These are phyloP conservation scores for Chloropsis hardwickii DNA, from an alignment of 2,113 vertebrate genomes.

Conservation along the genomic window DNA sequence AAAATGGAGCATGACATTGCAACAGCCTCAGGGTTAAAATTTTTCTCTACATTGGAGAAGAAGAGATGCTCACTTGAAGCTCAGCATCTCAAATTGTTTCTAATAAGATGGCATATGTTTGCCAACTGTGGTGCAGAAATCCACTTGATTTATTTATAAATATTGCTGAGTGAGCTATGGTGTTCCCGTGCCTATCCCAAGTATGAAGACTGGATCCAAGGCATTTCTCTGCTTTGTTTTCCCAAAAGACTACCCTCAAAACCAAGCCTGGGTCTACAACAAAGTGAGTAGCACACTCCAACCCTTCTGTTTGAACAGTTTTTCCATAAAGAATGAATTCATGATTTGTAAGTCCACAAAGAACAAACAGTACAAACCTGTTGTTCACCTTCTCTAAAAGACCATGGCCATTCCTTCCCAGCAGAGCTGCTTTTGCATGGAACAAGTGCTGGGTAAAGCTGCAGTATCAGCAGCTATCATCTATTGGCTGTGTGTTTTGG, in stretches of 20 bases:
- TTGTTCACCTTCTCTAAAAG: background rate
- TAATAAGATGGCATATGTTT: background rate
- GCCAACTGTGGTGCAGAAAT: background rate
- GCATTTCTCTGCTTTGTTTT: background rate
- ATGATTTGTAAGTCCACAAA: background rate
- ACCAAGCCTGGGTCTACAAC: background rate
- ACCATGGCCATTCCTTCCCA: background rate
- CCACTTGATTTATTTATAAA: background rate
- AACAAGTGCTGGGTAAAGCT: background rate
- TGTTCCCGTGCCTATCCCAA: accelerated
- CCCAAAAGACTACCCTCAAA: background rate
- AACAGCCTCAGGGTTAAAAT: background rate
- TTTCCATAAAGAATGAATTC: background rate
- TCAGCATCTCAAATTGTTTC: background rate
- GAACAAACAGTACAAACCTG: background rate
- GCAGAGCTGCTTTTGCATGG: background rate
- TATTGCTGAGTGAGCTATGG: background rate
- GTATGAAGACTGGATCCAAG: background rate
- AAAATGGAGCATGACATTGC: background rate
- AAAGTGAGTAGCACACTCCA: background rate
- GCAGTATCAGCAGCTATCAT: background rate
- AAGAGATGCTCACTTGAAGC: background rate
- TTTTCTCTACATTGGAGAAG: background rate
- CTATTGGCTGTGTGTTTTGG: background rate
- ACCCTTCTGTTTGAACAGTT: background rate